A percentile compares a stretch with the other conserved stretches of the same genome.
Evolutionary conservation across 2,888 invertebrate genomes (phyloP).

Genomic region (Amiota minor): DNA sequence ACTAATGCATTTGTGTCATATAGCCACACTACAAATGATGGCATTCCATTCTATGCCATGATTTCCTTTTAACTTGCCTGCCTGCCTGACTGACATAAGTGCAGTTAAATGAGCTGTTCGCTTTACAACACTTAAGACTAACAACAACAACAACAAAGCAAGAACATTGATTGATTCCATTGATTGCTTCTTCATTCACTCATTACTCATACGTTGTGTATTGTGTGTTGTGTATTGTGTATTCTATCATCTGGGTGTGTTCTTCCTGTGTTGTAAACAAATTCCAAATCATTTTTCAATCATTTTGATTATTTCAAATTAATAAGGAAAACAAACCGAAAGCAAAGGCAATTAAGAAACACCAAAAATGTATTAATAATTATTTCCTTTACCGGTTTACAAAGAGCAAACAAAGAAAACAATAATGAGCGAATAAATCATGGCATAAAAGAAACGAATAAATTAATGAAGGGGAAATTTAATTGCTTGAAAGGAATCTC

Average conservation of each 20-base stretch:
- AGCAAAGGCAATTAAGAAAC: not conserved
- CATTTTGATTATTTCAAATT: not conserved
- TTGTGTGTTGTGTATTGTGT: too few species aligned
- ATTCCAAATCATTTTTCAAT: conserved; percentile 18
- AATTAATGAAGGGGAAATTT: too few species aligned
- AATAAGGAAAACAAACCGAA: conserved; percentile 2
- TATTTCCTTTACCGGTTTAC: not conserved
- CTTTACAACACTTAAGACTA: conserved; percentile 1
- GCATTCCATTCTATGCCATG: not conserved
- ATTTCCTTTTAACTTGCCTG: not conserved
- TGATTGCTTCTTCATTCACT: too few species aligned
- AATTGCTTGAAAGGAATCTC: too few species aligned
- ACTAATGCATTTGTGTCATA: conserved; percentile 7
- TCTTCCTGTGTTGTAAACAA: not conserved
- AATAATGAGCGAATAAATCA: not conserved
- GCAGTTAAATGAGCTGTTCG: conserved; percentile 17
- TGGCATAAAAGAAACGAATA: too few species aligned
- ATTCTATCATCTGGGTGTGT: not conserved
- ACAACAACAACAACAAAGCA: not conserved
- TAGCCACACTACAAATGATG: not conserved
- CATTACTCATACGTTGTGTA: too few species aligned
- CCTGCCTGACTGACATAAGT: not conserved
- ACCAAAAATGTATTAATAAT: not conserved
- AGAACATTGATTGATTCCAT: not conserved
- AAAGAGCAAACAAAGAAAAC: not conserved